phyloP scores from a whole-genome alignment of 2,113 vertebrate species.

The Pteruthius melanotis region DNA sequence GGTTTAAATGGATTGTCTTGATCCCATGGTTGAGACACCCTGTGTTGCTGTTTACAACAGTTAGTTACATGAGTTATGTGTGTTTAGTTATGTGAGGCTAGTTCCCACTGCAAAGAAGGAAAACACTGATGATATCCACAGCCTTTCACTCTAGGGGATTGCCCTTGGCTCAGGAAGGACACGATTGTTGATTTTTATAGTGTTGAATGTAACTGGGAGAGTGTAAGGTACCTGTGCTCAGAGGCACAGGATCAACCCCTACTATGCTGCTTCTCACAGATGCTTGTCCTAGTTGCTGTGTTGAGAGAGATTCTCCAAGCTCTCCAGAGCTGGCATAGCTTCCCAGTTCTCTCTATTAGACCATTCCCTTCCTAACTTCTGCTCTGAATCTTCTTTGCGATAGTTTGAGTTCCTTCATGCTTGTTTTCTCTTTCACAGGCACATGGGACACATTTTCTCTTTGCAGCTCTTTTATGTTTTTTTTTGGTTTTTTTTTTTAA shows the following conservation, averaged over 20 bases:
- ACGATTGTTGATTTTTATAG: neutral
- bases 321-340: neutral
- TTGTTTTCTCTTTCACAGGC: neutral
- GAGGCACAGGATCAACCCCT: neutral
- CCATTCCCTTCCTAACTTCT: neutral
- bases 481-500: neutral
- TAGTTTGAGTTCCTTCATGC: neutral
- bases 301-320: neutral
- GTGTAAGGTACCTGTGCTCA: neutral
- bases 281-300: neutral
- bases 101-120: neutral
- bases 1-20: neutral
- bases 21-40: neutral
- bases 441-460: neutral
- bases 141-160: neutral
- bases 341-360: neutral
- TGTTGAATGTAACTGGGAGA: neutral
- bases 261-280: neutral
- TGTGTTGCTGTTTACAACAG: neutral
- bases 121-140: neutral
- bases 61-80: neutral
- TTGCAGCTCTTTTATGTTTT: neutral
- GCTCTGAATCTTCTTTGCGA: neutral
- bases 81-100: neutral
- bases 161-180: neutral